Evolutionary conservation across 2,797 vertebrate genomes (phyloP).

Genomic region (Coreius guichenoti): DNA sequence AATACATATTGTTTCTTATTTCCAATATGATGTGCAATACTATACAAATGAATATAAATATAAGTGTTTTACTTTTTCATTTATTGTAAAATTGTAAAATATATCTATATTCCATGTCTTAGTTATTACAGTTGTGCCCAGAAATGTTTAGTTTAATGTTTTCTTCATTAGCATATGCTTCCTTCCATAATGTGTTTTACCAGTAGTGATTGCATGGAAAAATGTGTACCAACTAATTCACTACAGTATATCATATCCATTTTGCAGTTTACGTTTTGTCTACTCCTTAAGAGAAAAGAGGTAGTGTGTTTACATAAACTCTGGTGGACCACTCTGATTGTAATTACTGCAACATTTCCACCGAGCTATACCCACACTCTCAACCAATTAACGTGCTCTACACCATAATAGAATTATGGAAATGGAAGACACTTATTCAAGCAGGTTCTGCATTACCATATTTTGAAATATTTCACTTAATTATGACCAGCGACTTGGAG

Average conservation of each 20-base stretch:
- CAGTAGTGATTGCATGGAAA: conserved; percentile 36
- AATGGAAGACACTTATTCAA: conserved; percentile 96
- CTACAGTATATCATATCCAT: conserved; percentile 37
- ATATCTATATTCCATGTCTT: not conserved
- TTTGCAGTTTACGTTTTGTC: conserved; percentile 35
- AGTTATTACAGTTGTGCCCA: not conserved
- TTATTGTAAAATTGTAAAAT: not conserved
- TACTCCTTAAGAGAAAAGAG: conserved; percentile 44
- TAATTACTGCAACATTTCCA: conserved; percentile 95
- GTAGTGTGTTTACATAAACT: conserved; percentile 58
- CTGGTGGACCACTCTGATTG: conserved; percentile 86
- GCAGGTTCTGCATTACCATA: conserved; percentile 90
- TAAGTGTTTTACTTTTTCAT: not conserved
- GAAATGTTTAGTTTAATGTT: not conserved
- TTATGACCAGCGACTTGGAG: conserved; percentile 92
- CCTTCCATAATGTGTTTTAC: conserved; percentile 22
- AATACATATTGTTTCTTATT: not conserved
- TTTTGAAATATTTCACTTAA: conserved; percentile 99
- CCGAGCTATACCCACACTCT: conserved; percentile 88
- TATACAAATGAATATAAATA: not conserved
- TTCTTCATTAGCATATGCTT: conserved; percentile 1
- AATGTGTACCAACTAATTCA: conserved; percentile 9
- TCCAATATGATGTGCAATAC: not conserved
- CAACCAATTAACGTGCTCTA: conserved; percentile 99
- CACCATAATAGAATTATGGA: conserved; percentile 99